Evolutionary conservation across 2,113 vertebrate genomes (phyloP), one percentile per base, ranked within the genome.

Genomic region (Beaufortia kweichowensis): DNA sequence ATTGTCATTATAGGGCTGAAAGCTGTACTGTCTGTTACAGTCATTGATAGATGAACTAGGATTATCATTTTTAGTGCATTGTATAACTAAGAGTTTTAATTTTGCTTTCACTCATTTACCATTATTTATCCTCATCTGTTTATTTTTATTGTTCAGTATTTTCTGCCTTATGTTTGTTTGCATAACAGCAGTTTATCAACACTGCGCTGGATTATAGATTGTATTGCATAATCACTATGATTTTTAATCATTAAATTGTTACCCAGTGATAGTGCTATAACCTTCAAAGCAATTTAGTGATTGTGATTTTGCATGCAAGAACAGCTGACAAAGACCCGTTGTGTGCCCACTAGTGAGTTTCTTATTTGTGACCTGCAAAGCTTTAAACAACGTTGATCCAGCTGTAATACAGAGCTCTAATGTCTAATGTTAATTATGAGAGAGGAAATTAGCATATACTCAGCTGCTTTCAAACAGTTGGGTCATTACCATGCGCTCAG

Each of bases 391-490:
- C n/a, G n/a, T n/a, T n/a, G n/a, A n/a, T n/a, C n/a, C n/a, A n/a
- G n/a, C n/a, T n/a, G n/a, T n/a, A n/a, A n/a, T n/a, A n/a, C n/a
- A 77, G 72, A 65, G 75, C 79, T 77, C 84, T 75, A 39, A n/a
- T n/a, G n/a, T n/a, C n/a, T 73, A 3, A 79, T 75, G 41, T 80
- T 86, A 82, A 88, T 87, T 80, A 87, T 55, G 61, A 78, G 48
- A 78, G 73, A 75, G 77, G 73, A 65, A 50, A 83, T 88, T 81
- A 68, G 78, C 87, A 83, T 87, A 80, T 81, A 50, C 56, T 56
- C 78, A 68, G 21, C 63, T 17, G 60, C 59, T 83, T 84, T 81
- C 57, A 65, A 68, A 75, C 73, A 85, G 84, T 73, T 66, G 81
- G 75, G 80, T 82, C 71, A 77, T 86, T 71, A 75, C 28, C 65